Evolutionary conservation across 2,797 vertebrate species (phyloP), one percentile per base, ranked within the genome.

Genomic region (Tangara arthus): DNA sequence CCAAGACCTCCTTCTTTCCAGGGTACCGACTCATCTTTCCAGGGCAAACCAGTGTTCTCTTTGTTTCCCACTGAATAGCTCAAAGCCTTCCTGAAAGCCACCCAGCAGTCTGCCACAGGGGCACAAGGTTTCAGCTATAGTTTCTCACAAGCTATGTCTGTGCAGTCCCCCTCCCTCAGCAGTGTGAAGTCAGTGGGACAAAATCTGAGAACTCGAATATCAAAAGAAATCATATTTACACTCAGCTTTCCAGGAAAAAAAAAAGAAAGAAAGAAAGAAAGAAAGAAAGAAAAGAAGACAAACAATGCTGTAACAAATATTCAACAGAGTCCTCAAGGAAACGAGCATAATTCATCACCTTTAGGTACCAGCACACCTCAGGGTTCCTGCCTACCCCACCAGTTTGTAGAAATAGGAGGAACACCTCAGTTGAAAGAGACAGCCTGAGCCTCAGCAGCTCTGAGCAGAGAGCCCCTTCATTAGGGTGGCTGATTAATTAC

Each of bases 1-100:
- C 12, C 30, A 66, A 94, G 60, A 87, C 19, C 68, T 92, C 60
- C 41, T 92, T 61, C 84, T 80, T 96, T 91, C 85, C 96, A 96
- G 89, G 75, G 35, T 89, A 95, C 23, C 7, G 2, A 94, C 46
- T 85, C 75, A 85, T 95, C 71, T 87, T 89, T 82, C 82, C 93
- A 96, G 71, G 28, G 24, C 1, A 1, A 92, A 76, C 20, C 14
- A 12, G 0, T 37, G 1, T 23, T 93, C 32, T 66, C 60, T 88
- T 87, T 93, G 78, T 89, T 87, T 89, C 93, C 71, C 87, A 90
- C 83, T 41, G 81, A 79, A 92, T 1, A 79, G 56, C 89, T 91
- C 84, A 94, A 92, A 93, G 84, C 27, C 14, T 89, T 93, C 46
- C 12, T 52, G 41, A 92, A 86, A 94, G 57, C 68, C 82, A 78